phyloP scores from a whole-genome alignment of 1,140 invertebrate species.

The Drosophila littoralis region DNA sequence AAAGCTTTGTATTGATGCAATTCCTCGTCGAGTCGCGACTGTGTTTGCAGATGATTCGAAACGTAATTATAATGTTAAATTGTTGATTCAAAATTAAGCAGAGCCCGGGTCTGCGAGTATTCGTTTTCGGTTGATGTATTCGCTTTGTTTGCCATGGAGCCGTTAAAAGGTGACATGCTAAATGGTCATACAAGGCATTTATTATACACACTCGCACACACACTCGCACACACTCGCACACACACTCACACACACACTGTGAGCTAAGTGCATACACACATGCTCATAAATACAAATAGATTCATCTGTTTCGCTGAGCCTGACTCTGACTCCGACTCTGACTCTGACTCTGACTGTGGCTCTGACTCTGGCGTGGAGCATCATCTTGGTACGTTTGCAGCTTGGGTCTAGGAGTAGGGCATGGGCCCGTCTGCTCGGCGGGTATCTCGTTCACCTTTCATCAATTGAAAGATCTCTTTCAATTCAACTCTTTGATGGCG shows the following conservation, averaged over 20 bases:
- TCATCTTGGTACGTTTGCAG: no score
- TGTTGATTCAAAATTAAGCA: conserved; percentile 72
- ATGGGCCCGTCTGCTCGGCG: neutral
- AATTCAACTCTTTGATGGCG: conserved; percentile 83
- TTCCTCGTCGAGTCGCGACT: conserved; percentile 30
- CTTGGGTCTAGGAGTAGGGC: neutral
- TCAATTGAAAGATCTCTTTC: conserved; percentile 82
- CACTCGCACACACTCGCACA: conserved; percentile 29
- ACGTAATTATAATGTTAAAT: conserved; percentile 81
- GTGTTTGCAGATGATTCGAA: conserved; percentile 80
- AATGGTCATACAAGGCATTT: conserved; percentile 74
- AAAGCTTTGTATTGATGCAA: conserved; percentile 50
- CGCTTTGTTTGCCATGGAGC: conserved; percentile 70
- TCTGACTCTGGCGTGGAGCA: no score
- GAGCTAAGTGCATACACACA: conserved; percentile 66
- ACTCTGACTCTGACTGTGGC: no score
- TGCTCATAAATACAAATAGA: conserved; percentile 79
- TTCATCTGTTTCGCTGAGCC: conserved; percentile 67
- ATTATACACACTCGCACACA: conserved; percentile 55
- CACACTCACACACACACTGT: neutral
- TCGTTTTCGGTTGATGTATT: conserved; percentile 31
- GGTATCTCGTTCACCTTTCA: conserved; percentile 76
- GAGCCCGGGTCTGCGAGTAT: conserved; percentile 26
- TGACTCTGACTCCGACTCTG: neutral
- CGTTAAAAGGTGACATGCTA: conserved; percentile 83